Base-by-base conservation (phyloP, 2,113 vertebrate genomes). In the Colossoma macropomum region DNA sequence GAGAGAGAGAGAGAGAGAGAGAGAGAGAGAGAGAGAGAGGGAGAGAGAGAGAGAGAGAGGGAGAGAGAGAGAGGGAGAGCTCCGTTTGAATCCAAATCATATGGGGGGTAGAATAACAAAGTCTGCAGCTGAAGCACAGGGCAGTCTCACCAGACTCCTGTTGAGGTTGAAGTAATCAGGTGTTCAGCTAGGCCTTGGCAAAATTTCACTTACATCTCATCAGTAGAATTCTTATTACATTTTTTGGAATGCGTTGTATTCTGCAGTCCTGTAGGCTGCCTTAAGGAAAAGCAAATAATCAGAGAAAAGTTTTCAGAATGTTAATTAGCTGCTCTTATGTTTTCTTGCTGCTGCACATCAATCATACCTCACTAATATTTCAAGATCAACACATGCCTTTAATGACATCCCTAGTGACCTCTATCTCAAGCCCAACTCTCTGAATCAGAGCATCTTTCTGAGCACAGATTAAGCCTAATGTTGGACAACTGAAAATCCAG, bases 221-320 rank as follows among this genome's bases (percentile, higher is more conserved):
- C 28, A 52, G 48, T 45, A 77, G 27, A 83, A 23, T 38, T 70
- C 71, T 73, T 63, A 77, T 72, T 83, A 52, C 70, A 56, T 71
- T 75, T 75, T 71, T 62, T 75, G 32, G 28, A 75, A 48, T 23
- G 23, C 3, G n/a, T 70, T 63, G 25, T 23, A 60, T 38, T 80
- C 78, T 60, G 54, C 21, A 60, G 17, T n/a, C 13, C 6, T 0
- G 23, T 66, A 34, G 11, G 13, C 15, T 25, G 25, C 45, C 54
- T 28, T 54, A 13, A 80, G 63, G 28, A 65, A 56, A 56, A 54
- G 80, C 60, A 30, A 81, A 80, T 81, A 77, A 66, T 73, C 41
- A 32, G 25, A 56, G 75, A 73, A 70, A 69, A 54, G 15, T 30
- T 65, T 74, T n/a, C 45, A 54, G 75, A 82, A 75, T 69, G 56